phyloP scores from a whole-genome alignment of 2,113 vertebrate species.

The Aegotheles bennettii region DNA sequence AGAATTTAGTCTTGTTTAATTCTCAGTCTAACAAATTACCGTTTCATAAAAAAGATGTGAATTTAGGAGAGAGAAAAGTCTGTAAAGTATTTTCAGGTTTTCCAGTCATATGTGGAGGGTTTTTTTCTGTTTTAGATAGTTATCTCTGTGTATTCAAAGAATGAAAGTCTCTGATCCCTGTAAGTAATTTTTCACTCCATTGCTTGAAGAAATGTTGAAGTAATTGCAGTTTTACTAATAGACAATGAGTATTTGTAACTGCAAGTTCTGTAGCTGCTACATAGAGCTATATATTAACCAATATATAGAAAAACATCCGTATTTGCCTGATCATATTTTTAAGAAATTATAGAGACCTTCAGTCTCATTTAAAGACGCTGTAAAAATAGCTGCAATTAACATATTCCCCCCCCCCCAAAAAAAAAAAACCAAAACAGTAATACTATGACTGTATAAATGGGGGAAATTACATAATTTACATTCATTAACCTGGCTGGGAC shows the following conservation, averaged over 20 bases:
- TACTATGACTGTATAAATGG: neutral
- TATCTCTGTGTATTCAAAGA: neutral
- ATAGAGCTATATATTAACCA: neutral
- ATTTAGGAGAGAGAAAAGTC: neutral
- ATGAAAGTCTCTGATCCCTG: neutral
- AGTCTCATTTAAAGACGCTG: neutral
- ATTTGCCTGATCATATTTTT: neutral
- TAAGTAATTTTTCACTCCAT: neutral
- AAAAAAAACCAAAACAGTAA: neutral
- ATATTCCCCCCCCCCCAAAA: fast-evolving
- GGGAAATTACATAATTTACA: neutral
- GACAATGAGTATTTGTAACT: neutral
- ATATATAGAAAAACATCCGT: neutral
- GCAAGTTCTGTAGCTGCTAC: neutral
- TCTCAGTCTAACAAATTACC: neutral
- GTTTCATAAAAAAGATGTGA: neutral
- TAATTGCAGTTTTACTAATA: neutral
- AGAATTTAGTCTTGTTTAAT: neutral
- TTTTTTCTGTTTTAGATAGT: neutral
- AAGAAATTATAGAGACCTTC: neutral
- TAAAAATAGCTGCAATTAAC: neutral
- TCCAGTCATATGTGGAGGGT: fast-evolving
- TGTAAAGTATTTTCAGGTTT: neutral
- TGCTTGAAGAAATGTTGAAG: neutral
- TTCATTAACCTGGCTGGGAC: neutral